A percentile compares a stretch with the other conserved stretches of the same genome.
Conservation (phyloP, 2,888 invertebrate species). For the Drosophila robusta region DNA sequence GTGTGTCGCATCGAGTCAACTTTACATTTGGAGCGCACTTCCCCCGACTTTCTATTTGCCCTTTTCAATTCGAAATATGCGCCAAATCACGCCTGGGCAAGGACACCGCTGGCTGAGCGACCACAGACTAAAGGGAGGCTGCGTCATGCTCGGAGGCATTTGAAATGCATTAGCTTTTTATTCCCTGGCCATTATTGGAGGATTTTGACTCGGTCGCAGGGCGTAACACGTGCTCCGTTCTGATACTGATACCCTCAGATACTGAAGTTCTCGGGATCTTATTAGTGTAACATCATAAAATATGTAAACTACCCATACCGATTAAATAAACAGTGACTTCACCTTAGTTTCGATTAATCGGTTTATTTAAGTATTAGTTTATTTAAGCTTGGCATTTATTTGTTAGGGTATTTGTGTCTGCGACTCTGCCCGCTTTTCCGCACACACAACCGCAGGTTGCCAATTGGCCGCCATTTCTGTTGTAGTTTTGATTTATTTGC, state of each 20-base stretch:
- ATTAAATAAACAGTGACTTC: no score
- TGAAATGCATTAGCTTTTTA: constrained; percentile 49
- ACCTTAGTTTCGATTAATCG: no score
- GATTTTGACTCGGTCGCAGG: background rate
- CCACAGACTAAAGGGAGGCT: constrained; percentile 24
- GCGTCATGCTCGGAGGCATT: constrained; percentile 36
- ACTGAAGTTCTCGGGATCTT: no score
- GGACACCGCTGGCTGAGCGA: constrained; percentile 30
- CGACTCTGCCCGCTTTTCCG: background rate
- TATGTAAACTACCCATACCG: no score
- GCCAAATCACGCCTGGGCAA: constrained; percentile 41
- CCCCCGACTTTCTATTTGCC: background rate
- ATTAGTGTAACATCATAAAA: no score
- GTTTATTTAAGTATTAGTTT: no score
- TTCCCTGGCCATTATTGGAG: background rate
- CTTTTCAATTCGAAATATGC: constrained; percentile 49
- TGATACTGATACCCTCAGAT: no score
- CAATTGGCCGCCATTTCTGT: constrained; percentile 36
- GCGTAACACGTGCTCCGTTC: background rate
- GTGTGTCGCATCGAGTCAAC: constrained; percentile 12
- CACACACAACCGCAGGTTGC: background rate
- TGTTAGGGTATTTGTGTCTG: background rate
- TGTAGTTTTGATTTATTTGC: constrained; percentile 35
- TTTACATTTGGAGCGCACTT: constrained; percentile 25
- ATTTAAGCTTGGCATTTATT: background rate